These are phyloP conservation scores for Dryobates pubescens DNA, from an alignment of 2,797 vertebrate genomes.

Conservation along the genomic window DNA sequence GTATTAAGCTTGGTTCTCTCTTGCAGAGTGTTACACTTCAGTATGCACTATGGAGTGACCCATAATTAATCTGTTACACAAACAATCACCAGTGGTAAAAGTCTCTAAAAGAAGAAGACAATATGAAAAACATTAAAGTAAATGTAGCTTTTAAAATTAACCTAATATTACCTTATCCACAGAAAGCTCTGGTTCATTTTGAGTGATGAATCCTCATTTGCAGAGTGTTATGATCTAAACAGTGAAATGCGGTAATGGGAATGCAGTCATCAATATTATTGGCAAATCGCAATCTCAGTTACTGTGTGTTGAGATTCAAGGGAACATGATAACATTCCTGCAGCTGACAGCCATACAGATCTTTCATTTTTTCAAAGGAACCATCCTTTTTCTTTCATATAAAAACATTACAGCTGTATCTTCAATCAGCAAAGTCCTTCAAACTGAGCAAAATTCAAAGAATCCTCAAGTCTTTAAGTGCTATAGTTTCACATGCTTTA, in stretches of 20 bases:
- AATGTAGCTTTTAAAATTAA: background rate
- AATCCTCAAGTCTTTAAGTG: background rate
- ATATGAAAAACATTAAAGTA: background rate
- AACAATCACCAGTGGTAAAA: background rate
- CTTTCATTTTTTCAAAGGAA: background rate
- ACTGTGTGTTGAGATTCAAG: background rate
- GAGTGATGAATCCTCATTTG: background rate
- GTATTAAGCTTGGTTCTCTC: background rate
- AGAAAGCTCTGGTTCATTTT: background rate
- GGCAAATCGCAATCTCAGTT: conserved; percentile 62
- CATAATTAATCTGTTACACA: background rate
- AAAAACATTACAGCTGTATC: background rate
- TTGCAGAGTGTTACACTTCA: background rate
- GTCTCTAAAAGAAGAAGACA: background rate
- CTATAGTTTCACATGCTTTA: background rate
- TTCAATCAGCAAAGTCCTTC: background rate
- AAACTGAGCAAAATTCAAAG: background rate
- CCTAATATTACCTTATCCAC: background rate
- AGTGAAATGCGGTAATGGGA: conserved; percentile 59
- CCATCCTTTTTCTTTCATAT: background rate
- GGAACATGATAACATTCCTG: background rate
- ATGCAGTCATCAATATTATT: conserved; percentile 77
- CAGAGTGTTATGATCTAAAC: conserved; percentile 41
- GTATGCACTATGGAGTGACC: background rate
- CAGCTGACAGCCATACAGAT: background rate